phyloP scores from a whole-genome alignment of 2,113 vertebrate species.

The Chaetorhynchus papuensis region DNA sequence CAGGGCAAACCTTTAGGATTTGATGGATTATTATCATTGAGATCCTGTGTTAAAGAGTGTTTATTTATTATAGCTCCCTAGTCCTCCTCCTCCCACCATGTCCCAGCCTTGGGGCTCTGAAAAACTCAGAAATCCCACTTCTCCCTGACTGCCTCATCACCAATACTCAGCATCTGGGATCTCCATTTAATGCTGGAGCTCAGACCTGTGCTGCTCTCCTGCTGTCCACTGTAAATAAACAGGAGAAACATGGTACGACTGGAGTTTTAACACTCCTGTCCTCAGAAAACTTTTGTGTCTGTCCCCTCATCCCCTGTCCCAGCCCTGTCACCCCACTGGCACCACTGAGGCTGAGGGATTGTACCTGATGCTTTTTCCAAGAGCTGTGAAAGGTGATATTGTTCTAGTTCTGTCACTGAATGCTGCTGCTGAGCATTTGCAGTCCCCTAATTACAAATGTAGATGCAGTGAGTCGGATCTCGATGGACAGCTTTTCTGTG shows the following conservation, averaged over 20 bases:
- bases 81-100: background rate
- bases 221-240: background rate
- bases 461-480: background rate
- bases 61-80: conserved; percentile 7
- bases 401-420: background rate
- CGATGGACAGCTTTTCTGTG: background rate
- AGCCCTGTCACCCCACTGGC: background rate
- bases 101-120: background rate
- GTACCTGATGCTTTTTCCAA: background rate
- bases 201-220: background rate
- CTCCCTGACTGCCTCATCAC: background rate
- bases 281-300: background rate
- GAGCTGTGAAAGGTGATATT: background rate
- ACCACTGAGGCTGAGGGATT: rapidly evolving
- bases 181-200: background rate
- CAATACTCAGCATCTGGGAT: rapidly evolving
- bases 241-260: background rate
- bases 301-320: background rate
- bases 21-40: conserved; percentile 25
- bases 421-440: background rate
- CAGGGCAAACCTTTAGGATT: conserved; percentile 15
- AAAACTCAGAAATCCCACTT: background rate
- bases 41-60: background rate
- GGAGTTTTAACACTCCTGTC: background rate
- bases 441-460: background rate